Evolutionary conservation across 2,888 invertebrate species (phyloP).

Genomic region (Lomographa bimaculata): DNA sequence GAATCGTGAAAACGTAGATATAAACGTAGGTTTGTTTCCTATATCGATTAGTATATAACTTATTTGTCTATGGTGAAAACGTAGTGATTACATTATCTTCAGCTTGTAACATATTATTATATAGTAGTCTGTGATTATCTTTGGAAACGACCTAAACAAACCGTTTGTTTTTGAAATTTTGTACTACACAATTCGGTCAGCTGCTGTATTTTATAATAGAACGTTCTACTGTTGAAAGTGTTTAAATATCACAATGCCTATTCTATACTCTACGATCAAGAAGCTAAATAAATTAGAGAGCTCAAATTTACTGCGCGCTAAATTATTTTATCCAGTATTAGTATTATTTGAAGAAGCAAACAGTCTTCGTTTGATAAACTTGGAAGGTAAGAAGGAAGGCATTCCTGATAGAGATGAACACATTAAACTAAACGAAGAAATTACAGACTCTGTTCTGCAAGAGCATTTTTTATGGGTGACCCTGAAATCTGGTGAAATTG

Average conservation of each 20-base stretch:
- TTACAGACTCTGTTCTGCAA: conserved; percentile 48
- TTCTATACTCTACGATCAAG: conserved; percentile 28
- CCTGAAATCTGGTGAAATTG: conserved; percentile 54
- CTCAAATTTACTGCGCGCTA: conserved; percentile 12
- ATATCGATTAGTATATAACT: too few species aligned
- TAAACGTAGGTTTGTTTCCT: too few species aligned
- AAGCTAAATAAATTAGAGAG: conserved; percentile 20
- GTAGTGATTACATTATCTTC: too few species aligned
- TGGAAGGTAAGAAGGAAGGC: conserved; percentile 40
- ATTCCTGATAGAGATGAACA: conserved; percentile 21
- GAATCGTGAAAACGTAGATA: too few species aligned
- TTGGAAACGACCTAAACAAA: too few species aligned
- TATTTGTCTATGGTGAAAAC: too few species aligned
- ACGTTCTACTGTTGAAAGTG: too few species aligned
- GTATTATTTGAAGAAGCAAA: conserved; percentile 48
- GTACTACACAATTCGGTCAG: too few species aligned
- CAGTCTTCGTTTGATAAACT: conserved; percentile 43
- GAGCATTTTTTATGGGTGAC: conserved; percentile 60
- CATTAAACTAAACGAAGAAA: conserved; percentile 46
- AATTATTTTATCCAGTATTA: conserved; percentile 59
- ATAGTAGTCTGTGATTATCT: too few species aligned
- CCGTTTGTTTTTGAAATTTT: too few species aligned
- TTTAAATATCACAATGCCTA: background rate
- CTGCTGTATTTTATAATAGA: too few species aligned
- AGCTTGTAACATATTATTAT: too few species aligned